Evolutionary conservation across 2,113 vertebrate genomes (phyloP).

Genomic region (Pachypanchax playfairii): DNA sequence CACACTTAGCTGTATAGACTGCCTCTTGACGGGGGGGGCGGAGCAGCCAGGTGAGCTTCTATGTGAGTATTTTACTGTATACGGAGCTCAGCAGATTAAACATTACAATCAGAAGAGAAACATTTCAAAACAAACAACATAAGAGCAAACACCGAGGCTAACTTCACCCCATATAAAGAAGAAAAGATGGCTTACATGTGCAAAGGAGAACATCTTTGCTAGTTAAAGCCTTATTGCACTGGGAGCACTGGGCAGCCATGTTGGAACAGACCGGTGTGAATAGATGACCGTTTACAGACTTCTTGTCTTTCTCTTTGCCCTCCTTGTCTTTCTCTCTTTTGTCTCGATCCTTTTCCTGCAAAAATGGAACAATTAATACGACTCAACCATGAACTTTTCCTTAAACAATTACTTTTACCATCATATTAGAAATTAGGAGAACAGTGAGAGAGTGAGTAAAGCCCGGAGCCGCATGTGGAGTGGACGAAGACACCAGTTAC

Average conservation of each 20-base stretch:
- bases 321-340: constrained; percentile 89
- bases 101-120: too few species aligned
- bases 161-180: neutral
- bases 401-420: constrained; percentile 8
- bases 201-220: constrained; percentile 88
- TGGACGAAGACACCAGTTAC: constrained; percentile 20
- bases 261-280: constrained; percentile 80
- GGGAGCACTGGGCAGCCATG: constrained; percentile 82
- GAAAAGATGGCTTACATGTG: constrained; percentile 78
- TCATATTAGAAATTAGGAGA: constrained; percentile 8
- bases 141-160: neutral
- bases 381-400: neutral
- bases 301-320: constrained; percentile 90
- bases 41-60: neutral
- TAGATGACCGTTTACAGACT: constrained; percentile 84
- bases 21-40: too few species aligned
- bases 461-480: neutral
- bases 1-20: too few species aligned
- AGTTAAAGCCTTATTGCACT: constrained; percentile 86
- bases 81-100: neutral
- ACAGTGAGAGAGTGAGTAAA: neutral
- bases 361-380: constrained; percentile 1
- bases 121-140: neutral
- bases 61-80: neutral
- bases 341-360: constrained; percentile 88